Base-by-base conservation (phyloP, 2,797 vertebrate genomes). In the Enteromius viviparus region DNA sequence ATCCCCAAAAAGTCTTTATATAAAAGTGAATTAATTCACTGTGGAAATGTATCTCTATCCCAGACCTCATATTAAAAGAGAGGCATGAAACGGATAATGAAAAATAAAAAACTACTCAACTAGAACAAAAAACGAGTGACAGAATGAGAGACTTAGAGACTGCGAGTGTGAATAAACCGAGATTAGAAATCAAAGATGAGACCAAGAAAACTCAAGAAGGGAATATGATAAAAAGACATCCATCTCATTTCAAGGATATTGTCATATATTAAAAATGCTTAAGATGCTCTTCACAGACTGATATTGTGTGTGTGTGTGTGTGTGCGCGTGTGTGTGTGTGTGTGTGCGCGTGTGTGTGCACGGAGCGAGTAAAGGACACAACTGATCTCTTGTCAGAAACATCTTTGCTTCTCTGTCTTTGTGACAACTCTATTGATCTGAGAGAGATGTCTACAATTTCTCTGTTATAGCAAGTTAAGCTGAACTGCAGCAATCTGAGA, bases 51-150 rank as follows among this genome's bases (percentile, higher is more conserved):
- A 47, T 21, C 23, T 42, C 40, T 17, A 68, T 47, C 29, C 0
- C 3, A 71, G 76, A 80, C 6, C 34, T 42, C 15, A 77, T 2
- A 81, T 79, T 65, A 83, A 7, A 84, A 78, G 68, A 79, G 62
- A 80, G 80, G 55, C 23, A 68, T 84, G 60, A 79, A 55, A n/a
- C 23, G 37, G 77, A 32, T 23, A 78, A 64, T 70, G 70, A 88
- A 70, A 82, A 74, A 77, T 65, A 23, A 65, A 72, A 71, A 78
- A 42, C 71, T 21, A 17, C 34, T 65, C 53, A 37, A 78, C 72
- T 7, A 78, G 58, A 78, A 51, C 53, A 32, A 23, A 34, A 19
- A 29, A 32, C 12, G 2, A 66, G 47, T 49, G n/a, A 55, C 11
- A 74, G 29, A 83, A n/a, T 6, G 5, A 47, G 14, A 80, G 60